These are phyloP conservation scores for Numenius arquata DNA, from an alignment of 2,113 vertebrate species.

Conservation along the genomic window DNA sequence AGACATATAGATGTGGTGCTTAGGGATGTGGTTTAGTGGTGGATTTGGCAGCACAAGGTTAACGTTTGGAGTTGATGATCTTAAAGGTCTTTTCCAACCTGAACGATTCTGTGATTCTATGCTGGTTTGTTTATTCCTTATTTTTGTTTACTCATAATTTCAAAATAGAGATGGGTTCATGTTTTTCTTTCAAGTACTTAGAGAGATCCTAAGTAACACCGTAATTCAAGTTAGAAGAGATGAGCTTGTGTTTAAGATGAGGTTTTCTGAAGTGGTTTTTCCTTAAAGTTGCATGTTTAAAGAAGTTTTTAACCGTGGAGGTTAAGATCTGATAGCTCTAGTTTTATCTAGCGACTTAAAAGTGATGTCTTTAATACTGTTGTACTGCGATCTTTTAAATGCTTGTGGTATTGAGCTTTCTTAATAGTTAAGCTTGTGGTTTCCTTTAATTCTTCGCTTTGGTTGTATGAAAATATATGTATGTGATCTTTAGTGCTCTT, in stretches of 20 bases:
- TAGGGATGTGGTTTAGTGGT: not conserved
- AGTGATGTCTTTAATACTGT: not conserved
- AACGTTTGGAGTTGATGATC: not conserved
- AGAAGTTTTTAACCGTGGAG: not conserved
- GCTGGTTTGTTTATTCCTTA: not conserved
- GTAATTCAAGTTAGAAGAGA: not conserved
- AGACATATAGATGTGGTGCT: not conserved
- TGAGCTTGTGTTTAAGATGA: not conserved
- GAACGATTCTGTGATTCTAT: not conserved
- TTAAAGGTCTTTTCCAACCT: not conserved
- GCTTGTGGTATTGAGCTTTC: slow-evolving; percentile 7
- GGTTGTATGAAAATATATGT: not conserved
- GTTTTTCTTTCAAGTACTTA: not conserved
- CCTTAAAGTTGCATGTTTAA: not conserved
- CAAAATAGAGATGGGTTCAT: not conserved
- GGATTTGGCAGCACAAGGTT: not conserved
- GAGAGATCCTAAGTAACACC: not conserved
- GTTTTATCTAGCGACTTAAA: not conserved
- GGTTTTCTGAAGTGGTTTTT: slow-evolving; percentile 2
- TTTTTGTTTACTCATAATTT: not conserved
- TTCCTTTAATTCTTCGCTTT: not conserved
- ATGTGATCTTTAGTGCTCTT: not conserved
- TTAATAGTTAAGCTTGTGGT: not conserved
- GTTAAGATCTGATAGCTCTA: not conserved
- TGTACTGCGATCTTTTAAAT: slow-evolving; percentile 16